Evolutionary conservation across 2,797 vertebrate species (phyloP).

Genomic region (Denticeps clupeoides): DNA sequence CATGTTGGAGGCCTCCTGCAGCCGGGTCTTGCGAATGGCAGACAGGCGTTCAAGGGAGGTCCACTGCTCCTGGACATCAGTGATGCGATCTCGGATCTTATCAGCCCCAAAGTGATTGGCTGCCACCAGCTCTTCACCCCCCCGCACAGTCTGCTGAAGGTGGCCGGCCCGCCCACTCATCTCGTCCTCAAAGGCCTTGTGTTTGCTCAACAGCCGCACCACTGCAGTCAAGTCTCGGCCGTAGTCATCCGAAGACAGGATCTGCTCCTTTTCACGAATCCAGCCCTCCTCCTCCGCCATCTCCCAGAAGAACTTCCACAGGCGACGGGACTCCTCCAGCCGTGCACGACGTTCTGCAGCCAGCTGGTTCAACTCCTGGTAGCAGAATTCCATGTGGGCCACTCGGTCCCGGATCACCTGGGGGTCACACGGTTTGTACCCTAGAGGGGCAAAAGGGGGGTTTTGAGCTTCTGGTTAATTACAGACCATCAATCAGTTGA

Average conservation of each 20-base stretch:
- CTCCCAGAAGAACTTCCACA: slow-evolving; percentile 99
- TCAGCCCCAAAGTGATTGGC: slow-evolving; percentile 89
- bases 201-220: slow-evolving; percentile 81
- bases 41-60: slow-evolving; percentile 82
- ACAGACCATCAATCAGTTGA: too few species aligned
- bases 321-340: slow-evolving; percentile 87
- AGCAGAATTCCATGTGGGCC: slow-evolving; percentile 95
- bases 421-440: slow-evolving; percentile 92
- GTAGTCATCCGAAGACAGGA: slow-evolving; percentile 84
- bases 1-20: slow-evolving; percentile 82
- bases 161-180: slow-evolving; percentile 83
- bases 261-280: slow-evolving; percentile 96
- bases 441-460: slow-evolving; percentile 40
- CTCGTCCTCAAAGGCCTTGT: slow-evolving; percentile 91
- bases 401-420: slow-evolving; percentile 90
- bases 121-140: slow-evolving; percentile 83
- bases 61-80: slow-evolving; percentile 85
- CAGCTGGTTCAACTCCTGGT: slow-evolving; percentile 88
- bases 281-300: slow-evolving; percentile 98
- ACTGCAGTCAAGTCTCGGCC: slow-evolving; percentile 92
- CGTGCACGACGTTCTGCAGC: slow-evolving; percentile 80
- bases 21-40: slow-evolving; percentile 75
- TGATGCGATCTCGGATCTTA: slow-evolving; percentile 81
- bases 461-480: too few species aligned
- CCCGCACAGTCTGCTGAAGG: slow-evolving; percentile 81